These are phyloP conservation scores for Blomia tropicalis DNA, from an alignment of 2,888 invertebrate species.

Conservation along the genomic window DNA sequence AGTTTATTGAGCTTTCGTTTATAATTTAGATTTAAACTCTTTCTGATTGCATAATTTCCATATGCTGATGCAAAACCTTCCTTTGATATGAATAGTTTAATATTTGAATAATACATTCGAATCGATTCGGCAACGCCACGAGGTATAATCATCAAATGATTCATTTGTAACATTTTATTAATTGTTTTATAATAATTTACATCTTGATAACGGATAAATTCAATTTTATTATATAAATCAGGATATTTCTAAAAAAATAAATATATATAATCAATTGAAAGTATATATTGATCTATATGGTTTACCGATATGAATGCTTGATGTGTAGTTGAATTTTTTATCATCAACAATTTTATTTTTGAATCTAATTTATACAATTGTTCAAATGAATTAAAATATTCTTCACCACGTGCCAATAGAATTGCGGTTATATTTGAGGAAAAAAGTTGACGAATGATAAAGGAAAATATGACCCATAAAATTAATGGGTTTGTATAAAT, in stretches of 20 bases:
- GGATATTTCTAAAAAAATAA: not conserved
- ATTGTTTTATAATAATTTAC: not conserved
- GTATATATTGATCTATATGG: not conserved
- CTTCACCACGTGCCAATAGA: not conserved
- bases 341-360: not conserved
- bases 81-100: not conserved
- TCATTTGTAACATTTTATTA: not conserved
- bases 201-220: not conserved
- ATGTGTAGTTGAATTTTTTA: not conserved
- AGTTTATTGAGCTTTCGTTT: not conserved
- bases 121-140: not conserved
- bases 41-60: not conserved
- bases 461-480: not conserved
- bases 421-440: not conserved
- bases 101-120: not conserved
- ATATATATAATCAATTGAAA: not conserved
- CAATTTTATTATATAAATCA: not conserved
- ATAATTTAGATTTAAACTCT: not conserved
- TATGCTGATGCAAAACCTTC: not conserved
- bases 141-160: not conserved
- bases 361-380: not conserved
- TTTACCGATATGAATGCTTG: not conserved
- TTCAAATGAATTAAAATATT: not conserved
- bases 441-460: not conserved
- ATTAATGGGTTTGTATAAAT: not conserved